Conservation (phyloP, 1,140 invertebrate species). For the Diorhabda elongata region DNA sequence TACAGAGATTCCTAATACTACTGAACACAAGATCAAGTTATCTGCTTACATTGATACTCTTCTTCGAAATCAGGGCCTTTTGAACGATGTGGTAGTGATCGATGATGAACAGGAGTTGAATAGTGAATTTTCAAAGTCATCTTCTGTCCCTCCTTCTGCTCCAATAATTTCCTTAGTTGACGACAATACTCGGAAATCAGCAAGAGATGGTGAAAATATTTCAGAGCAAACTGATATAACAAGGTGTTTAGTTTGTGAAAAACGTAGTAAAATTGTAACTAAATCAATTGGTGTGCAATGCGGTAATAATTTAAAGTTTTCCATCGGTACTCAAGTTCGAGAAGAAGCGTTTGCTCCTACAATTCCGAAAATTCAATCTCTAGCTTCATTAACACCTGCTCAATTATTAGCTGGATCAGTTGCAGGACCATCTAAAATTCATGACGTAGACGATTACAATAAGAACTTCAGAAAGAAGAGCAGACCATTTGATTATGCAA, state of each 20-base stretch:
- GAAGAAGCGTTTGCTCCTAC: slow-evolving; percentile 29
- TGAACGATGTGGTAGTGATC: slow-evolving; percentile 8
- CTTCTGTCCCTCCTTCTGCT: slow-evolving; percentile 10
- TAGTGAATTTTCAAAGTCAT: neutral
- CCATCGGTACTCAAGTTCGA: slow-evolving; percentile 30
- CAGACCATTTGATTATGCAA: too few species aligned
- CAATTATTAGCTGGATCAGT: slow-evolving; percentile 35
- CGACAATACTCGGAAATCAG: neutral
- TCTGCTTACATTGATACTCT: slow-evolving; percentile 20
- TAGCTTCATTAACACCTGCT: slow-evolving; percentile 39
- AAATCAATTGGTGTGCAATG: slow-evolving; percentile 23
- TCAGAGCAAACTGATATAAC: slow-evolving; percentile 18
- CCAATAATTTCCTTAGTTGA: neutral
- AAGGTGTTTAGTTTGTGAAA: slow-evolving; percentile 27
- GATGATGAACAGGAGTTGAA: slow-evolving; percentile 5
- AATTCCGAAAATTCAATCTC: slow-evolving; percentile 37
- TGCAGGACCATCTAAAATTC: neutral
- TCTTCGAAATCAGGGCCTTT: slow-evolving; percentile 19
- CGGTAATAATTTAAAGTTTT: slow-evolving; percentile 8
- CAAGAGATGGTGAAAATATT: neutral
- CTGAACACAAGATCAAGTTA: slow-evolving; percentile 12
- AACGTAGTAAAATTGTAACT: slow-evolving; percentile 20
- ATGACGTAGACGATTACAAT: slow-evolving; percentile 12
- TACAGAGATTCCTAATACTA: slow-evolving; percentile 19
- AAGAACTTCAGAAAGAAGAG: neutral